Base-by-base conservation (phyloP, 1,140 invertebrate genomes). In the Ips nitidus region DNA sequence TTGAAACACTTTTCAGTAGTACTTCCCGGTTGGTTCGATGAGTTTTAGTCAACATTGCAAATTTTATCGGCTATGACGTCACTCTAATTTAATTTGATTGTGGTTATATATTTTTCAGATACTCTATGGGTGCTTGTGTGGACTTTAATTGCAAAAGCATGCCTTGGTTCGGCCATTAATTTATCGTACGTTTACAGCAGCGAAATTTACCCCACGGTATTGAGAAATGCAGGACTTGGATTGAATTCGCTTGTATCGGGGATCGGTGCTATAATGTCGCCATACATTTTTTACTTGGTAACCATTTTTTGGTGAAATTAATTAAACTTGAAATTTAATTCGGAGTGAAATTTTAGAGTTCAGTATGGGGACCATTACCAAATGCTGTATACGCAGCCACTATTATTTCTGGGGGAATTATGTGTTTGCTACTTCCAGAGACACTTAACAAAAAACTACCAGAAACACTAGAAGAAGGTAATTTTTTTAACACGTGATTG, bases 201-300 rank as follows among this genome's bases (percentile, higher is more conserved):
- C 37, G 52, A 55, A 55, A 55, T 55, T 37, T 55, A 55, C 36
- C 52, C 52, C 5, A 55, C 52, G 2, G 52, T 55, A 36, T 55
- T 55, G 36, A 55, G 52, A 37, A 55, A 55, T 37, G 8, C 52
- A 6, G 52, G 52, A 2, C n/a, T 55, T 2, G 52, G 52, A 5
- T 22, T 22, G n/a, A 38, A 55, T 37, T 55, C 52, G 5, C 1
- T 55, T 22, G 36, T 38, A 37, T 1, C n/a, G 5, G 52, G 52
- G 5, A 6, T 55, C 5, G 52, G 52, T 2, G 8, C 52, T 1
- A 37, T 38, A 7, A 4, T 55, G 5, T 36, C 8, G 2, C 52
- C 52, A 2, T 55, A 36, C 37, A 2, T 55, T 6, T 55, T 22
- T 37, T 55, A 55, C 52, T 55, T 55, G 52, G 52, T 55, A 55